Conservation (phyloP, 2,113 vertebrate species). For the Chloebia gouldiae region DNA sequence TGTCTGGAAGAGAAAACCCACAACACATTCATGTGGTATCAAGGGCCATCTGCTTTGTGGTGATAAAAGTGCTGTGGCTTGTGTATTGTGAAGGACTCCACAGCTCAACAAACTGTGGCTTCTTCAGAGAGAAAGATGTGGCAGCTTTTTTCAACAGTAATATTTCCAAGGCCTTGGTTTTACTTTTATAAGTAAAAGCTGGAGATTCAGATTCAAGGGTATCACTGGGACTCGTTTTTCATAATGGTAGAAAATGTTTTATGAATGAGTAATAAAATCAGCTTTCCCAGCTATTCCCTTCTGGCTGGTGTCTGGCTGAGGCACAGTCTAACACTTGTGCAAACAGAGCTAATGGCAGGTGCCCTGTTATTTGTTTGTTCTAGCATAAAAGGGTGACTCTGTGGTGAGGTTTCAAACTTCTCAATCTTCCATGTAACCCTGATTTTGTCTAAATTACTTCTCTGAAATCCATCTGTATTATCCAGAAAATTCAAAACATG, state of each 20-base stretch:
- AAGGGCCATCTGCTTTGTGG: neutral
- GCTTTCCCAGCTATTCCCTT: neutral
- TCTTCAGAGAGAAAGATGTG: neutral
- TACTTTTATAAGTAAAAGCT: neutral
- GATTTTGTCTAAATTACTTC: neutral
- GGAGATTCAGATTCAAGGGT: neutral
- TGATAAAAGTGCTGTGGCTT: neutral
- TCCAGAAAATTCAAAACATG: neutral
- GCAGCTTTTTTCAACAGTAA: neutral
- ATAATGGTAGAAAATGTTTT: neutral
- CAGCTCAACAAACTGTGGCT: neutral
- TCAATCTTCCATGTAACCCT: neutral
- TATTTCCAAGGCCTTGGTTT: neutral
- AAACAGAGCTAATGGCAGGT: neutral
- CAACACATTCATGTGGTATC: neutral
- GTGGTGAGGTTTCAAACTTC: neutral
- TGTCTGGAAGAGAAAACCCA: neutral
- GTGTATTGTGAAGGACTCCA: neutral
- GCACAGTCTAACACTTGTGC: neutral
- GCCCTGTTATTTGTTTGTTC: neutral
- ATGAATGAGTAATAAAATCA: neutral
- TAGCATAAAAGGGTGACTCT: neutral
- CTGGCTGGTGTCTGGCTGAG: neutral
- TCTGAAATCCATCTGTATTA: neutral
- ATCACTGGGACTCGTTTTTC: neutral